Conservation (phyloP, 2,113 vertebrate genomes). For the Callithrix jacchus region DNA sequence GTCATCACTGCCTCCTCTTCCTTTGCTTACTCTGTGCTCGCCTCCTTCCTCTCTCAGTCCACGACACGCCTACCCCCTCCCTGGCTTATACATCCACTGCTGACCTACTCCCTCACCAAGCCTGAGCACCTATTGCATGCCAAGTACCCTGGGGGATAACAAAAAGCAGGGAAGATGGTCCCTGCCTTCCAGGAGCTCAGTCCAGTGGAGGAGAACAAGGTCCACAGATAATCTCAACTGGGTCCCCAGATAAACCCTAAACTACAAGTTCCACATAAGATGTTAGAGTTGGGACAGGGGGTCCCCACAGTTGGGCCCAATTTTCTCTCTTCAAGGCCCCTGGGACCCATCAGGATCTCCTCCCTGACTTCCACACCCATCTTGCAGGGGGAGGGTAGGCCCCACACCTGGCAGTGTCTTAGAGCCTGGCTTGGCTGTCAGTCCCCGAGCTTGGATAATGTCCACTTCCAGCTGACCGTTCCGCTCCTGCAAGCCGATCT, state of each 20-base stretch:
- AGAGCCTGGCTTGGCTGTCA: slow-evolving; percentile 96
- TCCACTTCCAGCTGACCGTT: slow-evolving; percentile 98
- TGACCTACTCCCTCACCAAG: neutral
- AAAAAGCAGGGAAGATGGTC: neutral
- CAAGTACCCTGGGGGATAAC: neutral
- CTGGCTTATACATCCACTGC: neutral
- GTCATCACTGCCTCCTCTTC: neutral
- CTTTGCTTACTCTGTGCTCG: neutral
- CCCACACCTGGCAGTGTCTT: slow-evolving; percentile 94
- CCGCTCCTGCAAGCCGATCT: slow-evolving; percentile 95
- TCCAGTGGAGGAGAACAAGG: neutral
- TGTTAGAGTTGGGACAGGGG: neutral
- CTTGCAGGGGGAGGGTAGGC: neutral
- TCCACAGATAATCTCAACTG: neutral
- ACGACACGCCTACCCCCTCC: neutral
- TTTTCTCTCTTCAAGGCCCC: neutral
- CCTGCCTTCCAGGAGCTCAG: neutral
- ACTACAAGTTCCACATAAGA: neutral
- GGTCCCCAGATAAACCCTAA: neutral
- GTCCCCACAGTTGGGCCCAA: neutral
- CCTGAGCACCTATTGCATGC: neutral
- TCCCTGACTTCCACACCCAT: neutral
- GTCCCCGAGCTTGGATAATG: slow-evolving; percentile 96
- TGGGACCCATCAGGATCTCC: neutral
- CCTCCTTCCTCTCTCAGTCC: neutral